Percentiles rank a stretch among this genome's conserved stretches.
phyloP scores from a whole-genome alignment of 2,113 vertebrate genomes.

The Larimichthys crocea region DNA sequence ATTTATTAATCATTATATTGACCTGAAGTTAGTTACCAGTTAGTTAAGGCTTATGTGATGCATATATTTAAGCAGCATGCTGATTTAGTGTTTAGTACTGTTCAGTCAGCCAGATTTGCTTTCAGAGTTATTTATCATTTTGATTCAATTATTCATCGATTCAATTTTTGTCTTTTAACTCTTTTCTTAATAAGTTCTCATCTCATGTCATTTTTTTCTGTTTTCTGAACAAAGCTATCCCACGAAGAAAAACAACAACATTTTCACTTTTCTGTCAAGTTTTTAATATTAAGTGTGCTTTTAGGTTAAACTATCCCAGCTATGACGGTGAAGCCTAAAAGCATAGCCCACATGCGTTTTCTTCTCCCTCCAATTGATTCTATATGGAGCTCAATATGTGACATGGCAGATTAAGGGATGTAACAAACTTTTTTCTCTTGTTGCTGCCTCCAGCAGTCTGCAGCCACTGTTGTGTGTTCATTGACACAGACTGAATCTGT shows the following conservation, averaged over 20 bases:
- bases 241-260: too few relatives aligned
- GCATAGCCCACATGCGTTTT: conserved; percentile 1
- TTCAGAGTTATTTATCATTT: background rate
- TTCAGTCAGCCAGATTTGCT: background rate
- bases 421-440: conserved; percentile 31
- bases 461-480: conserved; percentile 26
- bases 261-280: too few relatives aligned
- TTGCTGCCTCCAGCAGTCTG: conserved; percentile 34
- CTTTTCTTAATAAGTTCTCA: background rate
- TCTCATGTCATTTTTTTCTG: background rate
- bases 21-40: background rate
- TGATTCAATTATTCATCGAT: background rate
- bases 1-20: background rate
- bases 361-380: conserved; percentile 39
- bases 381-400: conserved; percentile 41
- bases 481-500: conserved; percentile 43
- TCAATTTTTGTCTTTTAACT: background rate
- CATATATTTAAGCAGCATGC: background rate
- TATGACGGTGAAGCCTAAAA: conserved; percentile 18
- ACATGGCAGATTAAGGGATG: conserved; percentile 56
- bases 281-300: background rate
- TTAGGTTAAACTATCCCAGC: background rate
- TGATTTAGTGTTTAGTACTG: too few relatives aligned
- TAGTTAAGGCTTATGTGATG: background rate
- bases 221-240: background rate